Evolutionary conservation across 2,113 vertebrate genomes (phyloP).

Genomic region (Carassius auratus): DNA sequence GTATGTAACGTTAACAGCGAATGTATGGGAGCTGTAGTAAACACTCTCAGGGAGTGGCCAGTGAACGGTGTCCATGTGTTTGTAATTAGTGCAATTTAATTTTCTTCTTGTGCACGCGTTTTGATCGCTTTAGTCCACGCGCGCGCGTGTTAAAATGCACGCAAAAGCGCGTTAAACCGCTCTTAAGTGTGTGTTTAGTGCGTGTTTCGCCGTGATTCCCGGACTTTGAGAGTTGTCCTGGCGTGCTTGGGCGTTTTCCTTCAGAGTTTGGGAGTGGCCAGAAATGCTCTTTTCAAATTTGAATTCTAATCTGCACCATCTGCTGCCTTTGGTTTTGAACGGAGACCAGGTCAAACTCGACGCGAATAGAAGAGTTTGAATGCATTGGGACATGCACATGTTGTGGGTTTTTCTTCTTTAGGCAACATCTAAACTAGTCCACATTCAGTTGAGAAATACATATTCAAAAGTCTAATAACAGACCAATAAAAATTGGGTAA

Average conservation of each 20-base stretch:
- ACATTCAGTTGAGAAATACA: too few relatives aligned
- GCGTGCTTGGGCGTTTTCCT: constrained; percentile 34
- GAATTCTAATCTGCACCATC: constrained; percentile 5
- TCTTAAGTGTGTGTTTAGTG: not conserved
- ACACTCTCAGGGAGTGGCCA: not conserved
- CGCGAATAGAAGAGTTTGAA: not conserved
- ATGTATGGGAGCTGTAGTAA: too few relatives aligned
- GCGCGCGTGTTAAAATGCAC: not conserved
- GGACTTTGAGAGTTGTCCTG: not conserved
- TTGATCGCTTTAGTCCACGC: not conserved
- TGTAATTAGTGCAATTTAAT: not conserved
- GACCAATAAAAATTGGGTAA: too few relatives aligned
- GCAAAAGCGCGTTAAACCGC: not conserved
- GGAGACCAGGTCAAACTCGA: not conserved
- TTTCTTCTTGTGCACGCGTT: too few relatives aligned
- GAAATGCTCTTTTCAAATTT: constrained; percentile 34
- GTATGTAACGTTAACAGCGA: not conserved
- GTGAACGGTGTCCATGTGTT: not conserved
- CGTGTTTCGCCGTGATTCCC: not conserved
- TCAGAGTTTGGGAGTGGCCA: constrained; percentile 16
- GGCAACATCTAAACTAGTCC: too few relatives aligned
- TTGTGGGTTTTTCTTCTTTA: not conserved
- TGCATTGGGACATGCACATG: not conserved
- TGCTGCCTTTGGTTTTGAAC: not conserved
- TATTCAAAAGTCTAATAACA: too few relatives aligned